Base-by-base conservation (phyloP, 2,888 invertebrate genomes). In the Colletes collaris region DNA sequence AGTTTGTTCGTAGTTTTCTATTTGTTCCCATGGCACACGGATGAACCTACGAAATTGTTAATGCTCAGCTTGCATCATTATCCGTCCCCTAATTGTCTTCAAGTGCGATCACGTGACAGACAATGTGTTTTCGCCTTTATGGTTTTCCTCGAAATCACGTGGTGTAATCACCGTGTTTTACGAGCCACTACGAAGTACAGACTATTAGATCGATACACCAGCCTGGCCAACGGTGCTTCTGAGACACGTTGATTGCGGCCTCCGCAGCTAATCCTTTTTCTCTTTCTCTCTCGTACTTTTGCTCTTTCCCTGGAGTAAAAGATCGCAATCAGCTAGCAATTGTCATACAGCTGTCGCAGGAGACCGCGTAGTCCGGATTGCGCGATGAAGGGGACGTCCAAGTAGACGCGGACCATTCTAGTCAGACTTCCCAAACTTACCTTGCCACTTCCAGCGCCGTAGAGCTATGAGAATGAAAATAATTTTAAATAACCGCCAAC, bases 291-390 rank as follows among this genome's bases (percentile, higher is more conserved):
- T 46, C 44, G 3, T 10, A 0, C 44, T 46, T 10, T 46, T 8
- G 7, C 44, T 8, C 44, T 10, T 35, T 10, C 37, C 35, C 13
- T 35, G 5, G 27, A 27, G 49, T 56, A 16, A 27, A 56, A 65
- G 60, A 78, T 74, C 58, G 68, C 75, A 82, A 82, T 82, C 82
- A 82, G 75, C 53, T 63, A 65, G 55, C 71, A 76, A 76, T 82
- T 82, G 82, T 82, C 72, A 60, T 63, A 40, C 59, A 49, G 37
- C 71, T 49, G 62, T 73, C 52, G 16, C 72, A 27, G 35, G 27
- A 37, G 49, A 64, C 65, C 19, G 37, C 52, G 49, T 60, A 53
- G 19, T 10, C 16, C 44, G 37, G 63, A 44, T 44, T 62, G 40
- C 53, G 49, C 16, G 53, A 65, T 49, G 35, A 69, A 66, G 40